phyloP scores from a whole-genome alignment of 2,797 vertebrate genomes.

The Diplodus puntazzo region DNA sequence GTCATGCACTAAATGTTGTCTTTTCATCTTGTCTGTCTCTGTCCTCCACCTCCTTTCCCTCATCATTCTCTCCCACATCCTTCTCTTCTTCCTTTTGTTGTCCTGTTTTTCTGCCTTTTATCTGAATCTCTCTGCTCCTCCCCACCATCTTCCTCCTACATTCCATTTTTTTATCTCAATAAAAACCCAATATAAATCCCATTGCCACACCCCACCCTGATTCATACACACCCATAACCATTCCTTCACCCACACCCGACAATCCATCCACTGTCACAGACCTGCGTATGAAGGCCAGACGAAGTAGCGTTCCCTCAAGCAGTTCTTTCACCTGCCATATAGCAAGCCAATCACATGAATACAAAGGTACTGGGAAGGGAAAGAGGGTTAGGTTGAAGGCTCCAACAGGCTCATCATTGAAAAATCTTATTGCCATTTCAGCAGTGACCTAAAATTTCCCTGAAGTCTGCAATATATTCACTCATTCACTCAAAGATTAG shows the following conservation, averaged over 20 bases:
- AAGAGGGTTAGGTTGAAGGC: background rate
- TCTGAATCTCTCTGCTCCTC: conserved; percentile 18
- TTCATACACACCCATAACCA: conserved; percentile 4
- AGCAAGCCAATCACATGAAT: conserved; percentile 75
- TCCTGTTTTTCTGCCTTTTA: conserved; percentile 19
- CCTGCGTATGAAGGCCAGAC: conserved; percentile 76
- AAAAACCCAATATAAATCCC: conserved; percentile 3
- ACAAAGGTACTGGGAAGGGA: conserved; percentile 74
- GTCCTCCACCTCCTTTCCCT: conserved; percentile 48
- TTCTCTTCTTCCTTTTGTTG: conserved; percentile 39
- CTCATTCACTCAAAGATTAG: background rate
- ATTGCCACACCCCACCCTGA: background rate
- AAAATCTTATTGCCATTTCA: background rate
- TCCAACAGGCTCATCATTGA: background rate
- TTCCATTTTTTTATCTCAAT: conserved; percentile 15
- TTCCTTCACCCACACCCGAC: conserved; percentile 1
- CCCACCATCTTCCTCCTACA: background rate
- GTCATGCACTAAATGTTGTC: conserved; percentile 59
- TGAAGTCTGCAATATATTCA: background rate
- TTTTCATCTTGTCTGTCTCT: conserved; percentile 67
- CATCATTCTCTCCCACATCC: conserved; percentile 52
- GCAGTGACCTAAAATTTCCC: background rate
- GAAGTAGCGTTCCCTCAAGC: conserved; percentile 74
- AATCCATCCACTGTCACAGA: conserved; percentile 70
- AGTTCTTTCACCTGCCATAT: conserved; percentile 79